A percentile compares a stretch with the other conserved stretches of the same genome.
Evolutionary conservation across 2,113 vertebrate species (phyloP).

Genomic region (Paracanthobrama guichenoti): DNA sequence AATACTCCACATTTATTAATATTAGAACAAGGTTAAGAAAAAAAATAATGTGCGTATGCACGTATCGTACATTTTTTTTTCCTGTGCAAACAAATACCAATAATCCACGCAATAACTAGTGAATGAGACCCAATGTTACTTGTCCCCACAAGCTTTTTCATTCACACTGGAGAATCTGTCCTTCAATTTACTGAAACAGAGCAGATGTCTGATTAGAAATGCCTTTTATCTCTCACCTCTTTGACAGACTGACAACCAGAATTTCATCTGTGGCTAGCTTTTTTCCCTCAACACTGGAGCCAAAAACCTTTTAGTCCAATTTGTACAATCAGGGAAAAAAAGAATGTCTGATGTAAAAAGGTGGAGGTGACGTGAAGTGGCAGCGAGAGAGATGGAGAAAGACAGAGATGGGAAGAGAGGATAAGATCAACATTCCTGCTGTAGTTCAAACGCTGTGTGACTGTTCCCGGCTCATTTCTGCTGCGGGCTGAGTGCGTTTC

Average conservation of each 20-base stretch:
- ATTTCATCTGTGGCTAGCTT: constrained; percentile 41
- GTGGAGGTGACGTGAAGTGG: constrained; percentile 45
- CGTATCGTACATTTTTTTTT: no score
- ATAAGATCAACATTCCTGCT: constrained; percentile 17
- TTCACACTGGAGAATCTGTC: constrained; percentile 4
- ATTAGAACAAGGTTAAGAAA: not conserved
- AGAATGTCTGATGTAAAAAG: constrained; percentile 46
- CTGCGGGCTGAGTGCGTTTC: constrained; percentile 44
- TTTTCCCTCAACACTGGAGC: constrained; percentile 21
- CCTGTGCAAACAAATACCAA: no score
- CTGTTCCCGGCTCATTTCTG: constrained; percentile 39
- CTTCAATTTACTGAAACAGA: constrained; percentile 5
- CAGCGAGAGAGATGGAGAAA: constrained; percentile 34
- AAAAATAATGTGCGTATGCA: not conserved
- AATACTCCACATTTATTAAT: not conserved
- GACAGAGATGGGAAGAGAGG: constrained; percentile 19
- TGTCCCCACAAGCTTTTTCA: not conserved
- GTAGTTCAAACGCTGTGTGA: constrained; percentile 44
- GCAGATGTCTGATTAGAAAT: constrained; percentile 16
- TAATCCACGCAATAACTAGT: not conserved
- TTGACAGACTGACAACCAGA: constrained; percentile 37
- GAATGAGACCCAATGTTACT: not conserved
- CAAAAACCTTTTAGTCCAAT: constrained; percentile 57
- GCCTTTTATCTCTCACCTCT: constrained; percentile 47
- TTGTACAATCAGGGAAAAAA: constrained; percentile 31